Conservation (phyloP, 1,140 invertebrate genomes). For the Danaus plexippus region DNA sequence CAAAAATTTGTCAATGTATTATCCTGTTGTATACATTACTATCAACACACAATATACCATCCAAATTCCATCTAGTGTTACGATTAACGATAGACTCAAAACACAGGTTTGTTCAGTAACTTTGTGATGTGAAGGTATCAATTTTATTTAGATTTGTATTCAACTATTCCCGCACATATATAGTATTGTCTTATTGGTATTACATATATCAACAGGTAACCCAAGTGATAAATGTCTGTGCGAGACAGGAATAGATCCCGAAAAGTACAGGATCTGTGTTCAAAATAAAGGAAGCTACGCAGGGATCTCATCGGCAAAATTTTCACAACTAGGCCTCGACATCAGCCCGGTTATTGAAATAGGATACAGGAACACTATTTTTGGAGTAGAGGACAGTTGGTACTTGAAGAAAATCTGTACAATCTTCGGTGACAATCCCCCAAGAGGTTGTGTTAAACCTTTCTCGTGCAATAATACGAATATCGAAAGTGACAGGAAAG, state of each 20-base stretch:
- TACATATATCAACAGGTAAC: conserved; percentile 17
- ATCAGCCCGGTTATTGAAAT: conserved; percentile 32
- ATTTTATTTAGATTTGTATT: too few species aligned
- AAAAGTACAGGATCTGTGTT: conserved; percentile 31
- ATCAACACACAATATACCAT: too few species aligned
- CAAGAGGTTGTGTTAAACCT: conserved; percentile 31
- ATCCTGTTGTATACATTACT: too few species aligned
- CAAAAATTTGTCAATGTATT: too few species aligned
- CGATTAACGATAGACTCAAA: too few species aligned
- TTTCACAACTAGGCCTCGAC: conserved; percentile 27
- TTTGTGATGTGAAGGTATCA: too few species aligned
- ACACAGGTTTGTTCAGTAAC: too few species aligned
- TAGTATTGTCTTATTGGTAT: too few species aligned
- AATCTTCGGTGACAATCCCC: conserved; percentile 34
- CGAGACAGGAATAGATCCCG: conserved; percentile 29
- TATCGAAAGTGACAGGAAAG: conserved; percentile 9
- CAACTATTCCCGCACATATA: too few species aligned
- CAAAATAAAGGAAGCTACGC: conserved; percentile 26
- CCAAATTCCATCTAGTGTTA: too few species aligned
- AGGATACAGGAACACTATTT: conserved; percentile 31
- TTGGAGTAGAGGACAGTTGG: conserved; percentile 33
- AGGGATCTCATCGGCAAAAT: conserved; percentile 24
- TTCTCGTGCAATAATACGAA: conserved; percentile 32
- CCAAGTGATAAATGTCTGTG: conserved; percentile 30
- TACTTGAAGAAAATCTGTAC: conserved; percentile 44